Percentiles rank a stretch among this genome's conserved stretches.
Evolutionary conservation across 2,113 vertebrate species (phyloP).

Genomic region (Garra rufa): DNA sequence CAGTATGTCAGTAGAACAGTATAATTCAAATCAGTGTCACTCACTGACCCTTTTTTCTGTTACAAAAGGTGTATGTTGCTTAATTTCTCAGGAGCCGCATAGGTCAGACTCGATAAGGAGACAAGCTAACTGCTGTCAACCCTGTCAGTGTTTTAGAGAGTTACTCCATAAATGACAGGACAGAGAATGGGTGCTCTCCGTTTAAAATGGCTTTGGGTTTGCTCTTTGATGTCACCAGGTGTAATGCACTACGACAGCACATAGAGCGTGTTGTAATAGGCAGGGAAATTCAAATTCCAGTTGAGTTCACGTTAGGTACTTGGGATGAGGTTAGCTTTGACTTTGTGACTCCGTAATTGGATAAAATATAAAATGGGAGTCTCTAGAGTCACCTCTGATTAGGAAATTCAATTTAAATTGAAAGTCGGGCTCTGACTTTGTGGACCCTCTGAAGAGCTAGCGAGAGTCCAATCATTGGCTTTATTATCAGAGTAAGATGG

Average conservation of each 20-base stretch:
- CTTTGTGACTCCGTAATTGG: constrained; percentile 51
- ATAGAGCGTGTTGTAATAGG: constrained; percentile 38
- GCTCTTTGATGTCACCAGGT: constrained; percentile 41
- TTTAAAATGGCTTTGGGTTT: constrained; percentile 17
- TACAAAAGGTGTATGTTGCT: not conserved
- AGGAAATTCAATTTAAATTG: constrained; percentile 41
- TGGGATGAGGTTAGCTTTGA: constrained; percentile 45
- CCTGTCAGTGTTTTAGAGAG: not conserved
- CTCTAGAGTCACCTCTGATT: constrained; percentile 47
- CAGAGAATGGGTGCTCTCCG: constrained; percentile 7
- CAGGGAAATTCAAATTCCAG: constrained; percentile 53
- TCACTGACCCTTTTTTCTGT: not conserved
- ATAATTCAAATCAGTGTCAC: not conserved
- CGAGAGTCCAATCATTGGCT: constrained; percentile 40
- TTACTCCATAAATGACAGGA: constrained; percentile 30
- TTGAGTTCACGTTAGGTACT: constrained; percentile 37
- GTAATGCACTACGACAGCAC: constrained; percentile 38
- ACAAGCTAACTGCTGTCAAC: constrained; percentile 33
- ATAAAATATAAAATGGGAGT: constrained; percentile 50
- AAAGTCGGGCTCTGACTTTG: constrained; percentile 49
- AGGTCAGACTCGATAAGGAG: constrained; percentile 29
- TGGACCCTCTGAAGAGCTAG: constrained; percentile 31
- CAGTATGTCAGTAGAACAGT: not conserved
- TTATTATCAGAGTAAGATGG: constrained; percentile 45
- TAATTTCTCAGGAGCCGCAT: constrained; percentile 5